A percentile compares a stretch with the other conserved stretches of the same genome.
Conservation (phyloP, 2,888 invertebrate genomes). For the Caenorhabditis wallacei region DNA sequence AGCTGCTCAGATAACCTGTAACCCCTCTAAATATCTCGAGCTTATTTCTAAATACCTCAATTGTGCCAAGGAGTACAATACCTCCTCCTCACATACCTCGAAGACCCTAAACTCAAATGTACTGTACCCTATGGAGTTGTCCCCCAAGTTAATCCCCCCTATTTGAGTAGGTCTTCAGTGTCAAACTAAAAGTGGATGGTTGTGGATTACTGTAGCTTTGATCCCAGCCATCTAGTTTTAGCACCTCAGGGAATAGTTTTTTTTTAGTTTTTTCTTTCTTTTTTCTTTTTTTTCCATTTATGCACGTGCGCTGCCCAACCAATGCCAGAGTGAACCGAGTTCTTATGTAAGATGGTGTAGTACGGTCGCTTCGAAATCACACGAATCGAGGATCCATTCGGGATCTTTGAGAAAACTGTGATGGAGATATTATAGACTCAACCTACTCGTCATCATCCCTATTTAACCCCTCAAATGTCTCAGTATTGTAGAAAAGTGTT, state of each 20-base stretch:
- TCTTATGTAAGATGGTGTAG: background rate
- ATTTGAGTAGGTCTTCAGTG: constrained; percentile 23
- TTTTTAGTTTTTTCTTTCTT: background rate
- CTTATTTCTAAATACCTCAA: background rate
- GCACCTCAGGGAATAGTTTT: constrained; percentile 1
- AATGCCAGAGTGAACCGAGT: background rate
- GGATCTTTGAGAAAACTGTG: background rate
- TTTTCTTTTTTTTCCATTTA: no score
- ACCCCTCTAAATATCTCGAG: background rate
- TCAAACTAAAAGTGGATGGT: background rate
- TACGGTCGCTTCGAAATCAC: background rate
- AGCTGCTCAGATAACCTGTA: background rate
- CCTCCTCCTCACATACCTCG: constrained; percentile 13
- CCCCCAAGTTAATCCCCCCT: constrained; percentile 13
- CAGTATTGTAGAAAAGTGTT: background rate
- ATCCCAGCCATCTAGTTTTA: background rate
- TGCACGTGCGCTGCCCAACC: background rate
- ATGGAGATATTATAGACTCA: background rate
- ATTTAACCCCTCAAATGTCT: background rate
- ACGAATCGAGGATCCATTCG: background rate
- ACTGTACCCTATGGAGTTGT: constrained; percentile 35
- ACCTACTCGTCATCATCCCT: background rate
- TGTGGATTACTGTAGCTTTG: background rate
- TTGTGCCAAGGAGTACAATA: background rate
- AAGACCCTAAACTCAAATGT: constrained; percentile 26